Evolutionary conservation across 2,888 invertebrate genomes (phyloP).

Genomic region (Cheilosia pagana): DNA sequence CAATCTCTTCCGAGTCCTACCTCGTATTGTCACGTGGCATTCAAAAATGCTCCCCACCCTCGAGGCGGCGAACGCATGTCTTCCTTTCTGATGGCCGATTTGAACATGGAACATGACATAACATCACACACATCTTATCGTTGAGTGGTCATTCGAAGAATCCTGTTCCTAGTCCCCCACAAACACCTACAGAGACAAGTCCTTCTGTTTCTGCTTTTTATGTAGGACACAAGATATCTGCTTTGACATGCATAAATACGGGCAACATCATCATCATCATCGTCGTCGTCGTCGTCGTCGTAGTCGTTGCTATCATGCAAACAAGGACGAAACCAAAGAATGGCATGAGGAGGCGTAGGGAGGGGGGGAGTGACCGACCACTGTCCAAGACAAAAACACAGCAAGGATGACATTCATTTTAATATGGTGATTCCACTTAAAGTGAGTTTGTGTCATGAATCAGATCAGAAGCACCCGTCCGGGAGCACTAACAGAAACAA

Average conservation of each 20-base stretch:
- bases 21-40: slow-evolving; percentile 37
- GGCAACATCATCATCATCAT: slow-evolving; percentile 63
- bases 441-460: slow-evolving; percentile 72
- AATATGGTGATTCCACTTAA: slow-evolving; percentile 73
- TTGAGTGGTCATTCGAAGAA: slow-evolving; percentile 64
- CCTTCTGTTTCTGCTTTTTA: slow-evolving; percentile 64
- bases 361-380: neutral
- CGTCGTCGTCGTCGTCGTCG: slow-evolving; percentile 62
- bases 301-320: slow-evolving; percentile 61
- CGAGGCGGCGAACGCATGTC: slow-evolving; percentile 14
- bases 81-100: slow-evolving; percentile 61
- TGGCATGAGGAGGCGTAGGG: neutral
- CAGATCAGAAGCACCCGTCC: slow-evolving; percentile 62
- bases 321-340: slow-evolving; percentile 42
- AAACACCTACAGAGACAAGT: slow-evolving; percentile 6
- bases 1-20: slow-evolving; percentile 51
- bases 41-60: slow-evolving; percentile 14
- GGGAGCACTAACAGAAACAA: slow-evolving; percentile 47
- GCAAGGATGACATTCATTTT: slow-evolving; percentile 69
- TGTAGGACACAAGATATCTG: slow-evolving; percentile 67
- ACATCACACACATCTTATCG: slow-evolving; percentile 70
- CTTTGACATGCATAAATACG: slow-evolving; percentile 70
- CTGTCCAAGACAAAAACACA: slow-evolving; percentile 29
- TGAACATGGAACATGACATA: slow-evolving; percentile 69
- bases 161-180: slow-evolving; percentile 42